A percentile compares a stretch with the other conserved stretches of the same genome.
phyloP scores from a whole-genome alignment of 2,888 invertebrate species.

The Lochmaea capreae region DNA sequence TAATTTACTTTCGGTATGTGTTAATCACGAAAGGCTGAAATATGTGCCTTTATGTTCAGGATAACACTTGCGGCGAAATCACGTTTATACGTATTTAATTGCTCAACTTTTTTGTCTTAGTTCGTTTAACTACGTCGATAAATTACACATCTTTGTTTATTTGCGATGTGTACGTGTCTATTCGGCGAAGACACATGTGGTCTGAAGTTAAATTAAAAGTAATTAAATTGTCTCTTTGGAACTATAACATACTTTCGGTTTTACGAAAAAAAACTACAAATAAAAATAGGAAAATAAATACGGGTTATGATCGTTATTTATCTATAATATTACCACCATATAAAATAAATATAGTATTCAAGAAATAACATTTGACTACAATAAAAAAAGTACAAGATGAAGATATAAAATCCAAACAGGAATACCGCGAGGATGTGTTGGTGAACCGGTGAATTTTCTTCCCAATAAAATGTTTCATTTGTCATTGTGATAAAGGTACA shows the following conservation, averaged over 20 bases:
- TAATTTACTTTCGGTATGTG: constrained; percentile 55
- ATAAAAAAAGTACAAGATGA: no score
- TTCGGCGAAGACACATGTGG: constrained; percentile 1
- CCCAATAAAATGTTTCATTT: no score
- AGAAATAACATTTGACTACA: no score
- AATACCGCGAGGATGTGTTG: no score
- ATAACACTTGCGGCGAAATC: constrained; percentile 29
- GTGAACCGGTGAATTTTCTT: no score
- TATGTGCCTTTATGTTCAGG: constrained; percentile 35
- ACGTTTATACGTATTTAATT: constrained; percentile 34
- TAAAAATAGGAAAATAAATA: no score
- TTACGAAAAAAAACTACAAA: background rate
- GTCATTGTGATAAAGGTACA: no score
- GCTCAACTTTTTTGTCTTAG: constrained; percentile 26
- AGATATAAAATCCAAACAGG: no score
- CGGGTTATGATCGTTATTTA: no score
- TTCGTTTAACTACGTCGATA: constrained; percentile 21
- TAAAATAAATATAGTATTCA: no score
- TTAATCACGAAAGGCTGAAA: constrained; percentile 48
- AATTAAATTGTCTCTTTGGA: constrained; percentile 6
- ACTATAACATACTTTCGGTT: background rate
- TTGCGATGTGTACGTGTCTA: constrained; percentile 3
- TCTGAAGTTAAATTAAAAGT: constrained; percentile 9
- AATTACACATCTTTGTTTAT: constrained; percentile 24
- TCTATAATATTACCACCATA: no score